A percentile compares a stretch with the other conserved stretches of the same genome.
These are phyloP conservation scores for Andrena bicolor DNA, from an alignment of 2,888 invertebrate genomes.

Conservation along the genomic window DNA sequence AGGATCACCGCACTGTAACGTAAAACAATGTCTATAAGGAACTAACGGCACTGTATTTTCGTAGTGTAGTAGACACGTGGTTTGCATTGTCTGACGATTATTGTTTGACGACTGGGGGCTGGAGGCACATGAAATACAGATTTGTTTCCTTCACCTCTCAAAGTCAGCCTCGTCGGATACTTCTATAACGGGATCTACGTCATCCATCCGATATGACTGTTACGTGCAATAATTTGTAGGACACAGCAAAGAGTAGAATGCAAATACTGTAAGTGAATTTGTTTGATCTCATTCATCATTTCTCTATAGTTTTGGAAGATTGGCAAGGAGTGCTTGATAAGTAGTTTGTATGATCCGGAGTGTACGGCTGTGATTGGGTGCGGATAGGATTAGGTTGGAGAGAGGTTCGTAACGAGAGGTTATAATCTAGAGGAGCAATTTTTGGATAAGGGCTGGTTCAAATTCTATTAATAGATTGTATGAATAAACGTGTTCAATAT, in stretches of 20 bases:
- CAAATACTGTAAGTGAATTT: not conserved
- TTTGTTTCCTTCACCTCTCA: conserved; percentile 1
- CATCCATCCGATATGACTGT: not conserved
- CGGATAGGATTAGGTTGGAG: not conserved
- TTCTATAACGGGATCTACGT: not conserved
- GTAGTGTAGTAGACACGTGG: not conserved
- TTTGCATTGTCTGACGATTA: not conserved
- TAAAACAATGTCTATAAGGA: conserved; percentile 29
- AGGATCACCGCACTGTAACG: conserved; percentile 52
- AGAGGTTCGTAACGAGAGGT: not conserved
- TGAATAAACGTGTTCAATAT: not conserved
- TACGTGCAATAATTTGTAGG: not conserved
- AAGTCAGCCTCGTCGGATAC: not conserved
- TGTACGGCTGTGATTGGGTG: conserved; percentile 2
- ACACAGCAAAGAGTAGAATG: not conserved
- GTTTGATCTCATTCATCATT: not conserved
- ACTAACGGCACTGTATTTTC: conserved; percentile 70
- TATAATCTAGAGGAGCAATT: not conserved
- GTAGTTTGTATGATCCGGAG: not conserved
- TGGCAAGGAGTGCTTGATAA: not conserved
- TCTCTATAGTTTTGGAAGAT: not conserved
- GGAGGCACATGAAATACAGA: conserved; percentile 4
- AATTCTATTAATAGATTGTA: not conserved
- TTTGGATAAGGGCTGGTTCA: not conserved
- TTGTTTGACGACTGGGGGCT: not conserved